A percentile compares a stretch with the other conserved stretches of the same genome.
phyloP scores from a whole-genome alignment of 1,140 invertebrate species.

The Apis cerana region DNA sequence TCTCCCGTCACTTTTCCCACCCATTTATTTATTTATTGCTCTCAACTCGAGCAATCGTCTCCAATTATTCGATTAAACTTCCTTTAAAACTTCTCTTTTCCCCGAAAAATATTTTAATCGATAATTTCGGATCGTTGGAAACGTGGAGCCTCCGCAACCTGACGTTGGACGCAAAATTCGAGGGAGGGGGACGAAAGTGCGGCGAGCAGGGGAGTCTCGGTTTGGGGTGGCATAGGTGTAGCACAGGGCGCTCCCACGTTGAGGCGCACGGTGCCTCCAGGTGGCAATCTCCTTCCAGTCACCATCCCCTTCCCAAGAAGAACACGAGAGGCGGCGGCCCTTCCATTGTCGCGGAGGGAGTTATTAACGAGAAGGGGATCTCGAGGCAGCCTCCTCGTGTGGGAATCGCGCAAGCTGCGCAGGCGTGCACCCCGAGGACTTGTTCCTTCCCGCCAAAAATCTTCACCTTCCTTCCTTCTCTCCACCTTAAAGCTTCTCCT shows the following conservation, averaged over 20 bases:
- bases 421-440: slow-evolving; percentile 55
- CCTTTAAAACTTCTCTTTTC: too few relatives aligned
- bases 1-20: not conserved
- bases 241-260: slow-evolving; percentile 66
- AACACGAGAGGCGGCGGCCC: slow-evolving; percentile 44
- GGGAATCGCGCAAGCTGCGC: slow-evolving; percentile 66
- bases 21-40: not conserved
- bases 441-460: slow-evolving; percentile 64
- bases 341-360: slow-evolving; percentile 62
- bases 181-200: not conserved
- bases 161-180: slow-evolving; percentile 21
- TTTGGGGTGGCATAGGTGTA: slow-evolving; percentile 59
- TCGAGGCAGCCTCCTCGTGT: slow-evolving; percentile 52
- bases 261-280: slow-evolving; percentile 60
- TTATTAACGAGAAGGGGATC: slow-evolving; percentile 66
- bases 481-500: too few relatives aligned
- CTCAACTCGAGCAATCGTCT: too few relatives aligned
- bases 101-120: too few relatives aligned
- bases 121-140: too few relatives aligned
- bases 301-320: slow-evolving; percentile 49
- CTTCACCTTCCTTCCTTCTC: not conserved
- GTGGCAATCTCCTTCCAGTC: slow-evolving; percentile 64
- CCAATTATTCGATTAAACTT: too few relatives aligned
- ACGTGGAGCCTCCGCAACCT: too few relatives aligned
- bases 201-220: not conserved